Conservation (phyloP, 2,113 vertebrate genomes). For the Seriola rivoliana region DNA sequence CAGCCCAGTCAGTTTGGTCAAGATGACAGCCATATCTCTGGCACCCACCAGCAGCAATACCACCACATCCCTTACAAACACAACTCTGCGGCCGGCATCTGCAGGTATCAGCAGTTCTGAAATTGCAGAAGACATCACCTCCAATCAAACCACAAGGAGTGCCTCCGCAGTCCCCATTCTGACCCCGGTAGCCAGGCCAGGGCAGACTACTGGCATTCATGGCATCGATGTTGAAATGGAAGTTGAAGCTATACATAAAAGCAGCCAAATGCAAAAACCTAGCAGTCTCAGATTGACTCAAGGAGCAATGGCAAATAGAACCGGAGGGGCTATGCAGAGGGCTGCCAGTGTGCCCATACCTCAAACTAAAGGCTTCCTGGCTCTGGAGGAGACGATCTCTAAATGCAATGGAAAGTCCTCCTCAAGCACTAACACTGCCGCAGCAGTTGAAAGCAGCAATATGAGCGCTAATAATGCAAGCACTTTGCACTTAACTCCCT, state of each 20-base stretch:
- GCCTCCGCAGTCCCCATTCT: slow-evolving; percentile 89
- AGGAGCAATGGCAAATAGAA: slow-evolving; percentile 76
- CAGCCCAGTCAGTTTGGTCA: slow-evolving; percentile 93
- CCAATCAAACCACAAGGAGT: slow-evolving; percentile 86
- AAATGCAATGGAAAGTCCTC: slow-evolving; percentile 82
- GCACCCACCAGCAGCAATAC: slow-evolving; percentile 84
- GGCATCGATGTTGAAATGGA: slow-evolving; percentile 91
- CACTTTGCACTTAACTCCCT: slow-evolving; percentile 82
- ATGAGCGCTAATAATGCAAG: slow-evolving; percentile 82
- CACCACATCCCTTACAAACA: slow-evolving; percentile 72
- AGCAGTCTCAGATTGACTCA: slow-evolving; percentile 50
- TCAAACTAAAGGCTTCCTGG: slow-evolving; percentile 84
- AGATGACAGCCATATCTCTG: slow-evolving; percentile 96
- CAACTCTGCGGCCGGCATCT: slow-evolving; percentile 88
- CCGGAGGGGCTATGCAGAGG: slow-evolving; percentile 83
- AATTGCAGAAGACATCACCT: slow-evolving; percentile 83
- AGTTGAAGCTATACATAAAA: slow-evolving; percentile 88
- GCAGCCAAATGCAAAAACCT: slow-evolving; percentile 78
- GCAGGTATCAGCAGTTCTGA: slow-evolving; percentile 80
- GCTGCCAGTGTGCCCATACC: slow-evolving; percentile 85
- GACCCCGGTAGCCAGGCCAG: slow-evolving; percentile 84
- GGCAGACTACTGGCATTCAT: slow-evolving; percentile 68
- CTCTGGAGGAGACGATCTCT: slow-evolving; percentile 82
- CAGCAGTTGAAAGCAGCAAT: slow-evolving; percentile 82
- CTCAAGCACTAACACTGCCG: slow-evolving; percentile 73